Base-by-base conservation (phyloP, 2,888 invertebrate genomes). In the Bugula neritina region DNA sequence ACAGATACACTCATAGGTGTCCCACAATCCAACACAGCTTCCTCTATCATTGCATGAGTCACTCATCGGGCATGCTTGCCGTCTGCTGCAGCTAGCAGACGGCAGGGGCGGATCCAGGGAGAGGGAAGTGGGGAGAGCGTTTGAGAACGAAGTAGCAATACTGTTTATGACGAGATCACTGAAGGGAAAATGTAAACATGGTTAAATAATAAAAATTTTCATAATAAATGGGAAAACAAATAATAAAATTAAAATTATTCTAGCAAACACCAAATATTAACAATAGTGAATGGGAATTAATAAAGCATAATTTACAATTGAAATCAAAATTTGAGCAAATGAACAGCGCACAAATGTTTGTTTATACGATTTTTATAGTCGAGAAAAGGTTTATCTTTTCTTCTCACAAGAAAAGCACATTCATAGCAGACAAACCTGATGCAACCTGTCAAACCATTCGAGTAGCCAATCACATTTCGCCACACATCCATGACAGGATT, bases 1-100 rank as follows among this genome's bases (percentile, higher is more conserved):
- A n/a, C 63, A 63, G 5, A 63, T 29, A 63, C 63, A 63, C n/a
- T 63, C 63, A 63, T 25, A 63, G 2, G 25, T 63, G 31, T 63
- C 63, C 63, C 63, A 63, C n/a, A 63, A 63, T 27, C 63, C 63
- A 5, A 13, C 27, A 27, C 63, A 63, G 5, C 5, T 17, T 13
- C 31, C 63, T 25, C 63, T 27, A 27, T 57, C 25, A 5, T 57
- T 17, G 23, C 63, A 63, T 25, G 63, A 31, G 31, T 17, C n/a
- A 23, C 5, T 34, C 63, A 29, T 21, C 29, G 13, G 13, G n/a
- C 63, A 63, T 29, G 27, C 2, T 25, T 25, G 13, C 10, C 27
- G 13, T 63, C 63, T 63, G 31, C 25, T 63, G 27, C 63, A 63
- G 27, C 25, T 10, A 63, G 31, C 27, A 13, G 63, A 13, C 10